Conservation (phyloP, 1,140 invertebrate genomes). For the Drosophila punjabiensis region DNA sequence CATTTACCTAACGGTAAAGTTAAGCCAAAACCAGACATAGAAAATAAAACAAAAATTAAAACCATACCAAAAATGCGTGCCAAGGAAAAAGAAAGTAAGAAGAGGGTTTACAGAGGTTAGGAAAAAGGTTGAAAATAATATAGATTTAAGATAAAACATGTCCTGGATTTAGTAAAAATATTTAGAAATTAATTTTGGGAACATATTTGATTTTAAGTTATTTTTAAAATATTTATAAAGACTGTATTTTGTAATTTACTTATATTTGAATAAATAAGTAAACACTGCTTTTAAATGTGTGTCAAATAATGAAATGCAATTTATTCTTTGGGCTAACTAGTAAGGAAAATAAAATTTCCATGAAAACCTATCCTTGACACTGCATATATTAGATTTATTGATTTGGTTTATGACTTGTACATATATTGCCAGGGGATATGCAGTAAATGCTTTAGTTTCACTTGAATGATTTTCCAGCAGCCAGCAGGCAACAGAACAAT, state of each 20-base stretch:
- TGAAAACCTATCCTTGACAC: constrained; percentile 12
- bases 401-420: constrained; percentile 6
- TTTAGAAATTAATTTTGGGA: background rate
- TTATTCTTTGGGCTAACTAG: background rate
- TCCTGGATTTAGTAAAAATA: background rate
- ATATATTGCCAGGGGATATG: constrained; percentile 10
- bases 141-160: background rate
- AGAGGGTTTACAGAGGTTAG: constrained; percentile 2
- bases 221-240: background rate
- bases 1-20: constrained; percentile 73
- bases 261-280: background rate
- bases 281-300: background rate
- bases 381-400: constrained; percentile 19
- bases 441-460: constrained; percentile 30
- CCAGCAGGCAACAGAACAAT: constrained; percentile 7
- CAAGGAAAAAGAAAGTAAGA: constrained; percentile 66
- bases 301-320: constrained; percentile 31
- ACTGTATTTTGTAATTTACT: too few relatives aligned
- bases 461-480: constrained; percentile 35
- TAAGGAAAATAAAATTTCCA: background rate
- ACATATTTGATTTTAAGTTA: background rate
- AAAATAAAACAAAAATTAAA: background rate
- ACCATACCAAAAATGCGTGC: constrained; percentile 41
- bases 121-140: constrained; percentile 9
- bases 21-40: constrained; percentile 7